Evolutionary conservation across 2,113 vertebrate species (phyloP).

Genomic region (Boulengeromyrus knoepffleri): DNA sequence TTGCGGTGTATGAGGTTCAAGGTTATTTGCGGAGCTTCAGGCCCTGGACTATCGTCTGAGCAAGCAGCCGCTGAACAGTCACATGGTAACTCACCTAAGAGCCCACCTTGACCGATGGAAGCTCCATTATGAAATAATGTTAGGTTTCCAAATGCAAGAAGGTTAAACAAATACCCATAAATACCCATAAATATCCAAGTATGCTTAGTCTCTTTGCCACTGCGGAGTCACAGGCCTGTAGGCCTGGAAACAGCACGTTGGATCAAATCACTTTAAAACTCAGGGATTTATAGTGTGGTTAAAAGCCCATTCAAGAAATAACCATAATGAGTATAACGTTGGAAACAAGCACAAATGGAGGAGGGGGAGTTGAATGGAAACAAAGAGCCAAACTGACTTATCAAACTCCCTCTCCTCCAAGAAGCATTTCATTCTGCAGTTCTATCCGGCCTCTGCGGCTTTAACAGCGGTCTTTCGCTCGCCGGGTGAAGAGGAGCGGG

Average conservation of each 20-base stretch:
- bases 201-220: background rate
- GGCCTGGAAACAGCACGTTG: background rate
- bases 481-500: constrained; percentile 20
- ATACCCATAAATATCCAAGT: background rate
- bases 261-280: background rate
- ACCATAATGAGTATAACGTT: background rate
- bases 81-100: background rate
- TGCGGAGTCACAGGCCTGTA: background rate
- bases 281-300: background rate
- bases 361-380: background rate
- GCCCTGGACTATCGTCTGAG: background rate
- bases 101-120: background rate
- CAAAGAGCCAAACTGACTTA: background rate
- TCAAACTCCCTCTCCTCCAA: background rate
- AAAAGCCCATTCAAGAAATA: background rate
- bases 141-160: background rate
- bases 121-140: background rate
- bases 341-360: background rate
- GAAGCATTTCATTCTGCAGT: background rate
- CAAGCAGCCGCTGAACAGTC: background rate
- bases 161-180: background rate
- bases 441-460: background rate
- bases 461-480: background rate
- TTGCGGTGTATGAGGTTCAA: background rate
- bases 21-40: background rate